These are phyloP conservation scores for Harpegnathos saltator DNA, from an alignment of 1,140 invertebrate genomes.

Conservation along the genomic window DNA sequence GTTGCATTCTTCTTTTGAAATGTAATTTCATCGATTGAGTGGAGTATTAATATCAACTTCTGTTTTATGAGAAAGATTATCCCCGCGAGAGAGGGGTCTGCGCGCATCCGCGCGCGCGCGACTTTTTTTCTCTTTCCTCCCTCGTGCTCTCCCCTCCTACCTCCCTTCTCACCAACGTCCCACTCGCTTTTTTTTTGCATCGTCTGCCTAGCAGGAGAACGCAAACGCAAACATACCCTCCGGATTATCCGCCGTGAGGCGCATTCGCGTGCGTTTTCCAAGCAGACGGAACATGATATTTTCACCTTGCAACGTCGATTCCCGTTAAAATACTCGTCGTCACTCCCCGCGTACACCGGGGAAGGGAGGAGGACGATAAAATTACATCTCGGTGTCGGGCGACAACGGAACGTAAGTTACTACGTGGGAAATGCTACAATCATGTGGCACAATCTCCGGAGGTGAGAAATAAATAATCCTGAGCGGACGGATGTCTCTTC, in stretches of 20 bases:
- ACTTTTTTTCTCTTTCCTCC: neutral
- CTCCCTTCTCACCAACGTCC: too few relatives aligned
- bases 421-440: neutral
- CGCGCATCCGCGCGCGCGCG: too few relatives aligned
- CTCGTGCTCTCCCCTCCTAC: too few relatives aligned
- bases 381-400: conserved; percentile 17
- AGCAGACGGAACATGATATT: conserved; percentile 26
- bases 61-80: conserved; percentile 58
- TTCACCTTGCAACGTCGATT: conserved; percentile 28
- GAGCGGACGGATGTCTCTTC: neutral
- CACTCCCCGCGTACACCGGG: neutral
- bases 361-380: too few relatives aligned
- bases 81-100: neutral
- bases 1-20: conserved; percentile 67
- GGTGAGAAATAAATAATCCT: neutral
- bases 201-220: conserved; percentile 5
- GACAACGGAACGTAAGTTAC: neutral
- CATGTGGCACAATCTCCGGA: neutral
- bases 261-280: conserved; percentile 27
- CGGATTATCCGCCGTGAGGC: conserved; percentile 29
- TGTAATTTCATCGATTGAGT: conserved; percentile 70
- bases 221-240: conserved; percentile 22
- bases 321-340: conserved; percentile 35
- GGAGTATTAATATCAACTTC: conserved; percentile 63
- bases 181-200: too few relatives aligned